A percentile compares a stretch with the other conserved stretches of the same genome.
phyloP scores from a whole-genome alignment of 2,797 vertebrate genomes.

The Argya squamiceps region DNA sequence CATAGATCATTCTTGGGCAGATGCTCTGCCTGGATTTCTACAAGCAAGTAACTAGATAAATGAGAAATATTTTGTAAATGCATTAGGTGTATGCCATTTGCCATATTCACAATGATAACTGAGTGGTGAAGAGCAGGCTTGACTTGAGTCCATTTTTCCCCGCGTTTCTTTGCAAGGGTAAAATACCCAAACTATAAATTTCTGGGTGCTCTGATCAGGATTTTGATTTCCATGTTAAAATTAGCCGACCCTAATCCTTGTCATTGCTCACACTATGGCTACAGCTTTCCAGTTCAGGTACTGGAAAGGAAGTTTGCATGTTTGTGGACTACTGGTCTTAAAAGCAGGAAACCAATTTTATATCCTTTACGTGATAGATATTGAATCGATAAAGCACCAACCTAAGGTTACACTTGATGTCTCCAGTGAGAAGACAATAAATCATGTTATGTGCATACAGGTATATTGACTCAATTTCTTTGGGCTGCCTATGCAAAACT shows the following conservation, averaged over 20 bases:
- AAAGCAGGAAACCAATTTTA: slow-evolving; percentile 56
- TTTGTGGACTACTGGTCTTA: slow-evolving; percentile 18
- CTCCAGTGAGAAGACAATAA: slow-evolving; percentile 57
- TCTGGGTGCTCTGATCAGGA: background rate
- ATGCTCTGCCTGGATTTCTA: background rate
- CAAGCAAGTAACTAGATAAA: background rate
- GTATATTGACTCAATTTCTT: slow-evolving; percentile 56
- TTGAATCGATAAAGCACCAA: slow-evolving; percentile 32
- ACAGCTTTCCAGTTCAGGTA: background rate
- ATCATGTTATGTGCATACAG: slow-evolving; percentile 44
- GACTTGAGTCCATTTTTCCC: background rate
- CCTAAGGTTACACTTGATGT: slow-evolving; percentile 48
- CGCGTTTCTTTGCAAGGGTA: background rate
- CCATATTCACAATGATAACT: background rate
- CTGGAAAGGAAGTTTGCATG: background rate
- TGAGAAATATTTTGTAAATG: background rate
- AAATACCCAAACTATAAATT: background rate
- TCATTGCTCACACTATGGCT: background rate
- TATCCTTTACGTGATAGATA: slow-evolving; percentile 29
- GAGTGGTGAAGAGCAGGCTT: background rate
- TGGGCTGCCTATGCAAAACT: slow-evolving; percentile 39
- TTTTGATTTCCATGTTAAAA: background rate
- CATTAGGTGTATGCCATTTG: background rate
- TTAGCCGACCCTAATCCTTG: background rate
- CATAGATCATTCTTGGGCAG: background rate